These are phyloP conservation scores for Melanotaenia maccullochi DNA, from an alignment of 2,797 vertebrate genomes.

Conservation along the genomic window DNA sequence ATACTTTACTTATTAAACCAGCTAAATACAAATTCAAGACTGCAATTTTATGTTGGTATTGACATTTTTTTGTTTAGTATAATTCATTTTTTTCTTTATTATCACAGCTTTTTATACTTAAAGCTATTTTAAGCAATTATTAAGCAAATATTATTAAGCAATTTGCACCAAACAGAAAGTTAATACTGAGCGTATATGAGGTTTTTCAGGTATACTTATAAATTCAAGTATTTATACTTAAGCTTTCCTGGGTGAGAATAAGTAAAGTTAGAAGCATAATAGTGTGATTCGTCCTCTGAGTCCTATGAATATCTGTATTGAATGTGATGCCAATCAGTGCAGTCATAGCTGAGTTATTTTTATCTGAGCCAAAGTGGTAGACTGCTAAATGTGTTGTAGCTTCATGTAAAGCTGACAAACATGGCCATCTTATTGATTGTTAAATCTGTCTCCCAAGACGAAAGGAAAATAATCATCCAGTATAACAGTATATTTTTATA, in stretches of 20 bases:
- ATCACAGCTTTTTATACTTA: no score
- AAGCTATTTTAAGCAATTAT: no score
- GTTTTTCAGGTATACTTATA: background rate
- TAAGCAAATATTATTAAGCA: no score
- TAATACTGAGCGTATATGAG: no score
- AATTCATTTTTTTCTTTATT: no score
- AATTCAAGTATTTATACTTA: background rate
- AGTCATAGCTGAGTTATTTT: background rate
- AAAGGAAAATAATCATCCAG: background rate
- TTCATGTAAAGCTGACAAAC: background rate
- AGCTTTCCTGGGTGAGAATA: background rate
- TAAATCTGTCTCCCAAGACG: background rate
- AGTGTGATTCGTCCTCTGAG: background rate
- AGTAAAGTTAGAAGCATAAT: background rate
- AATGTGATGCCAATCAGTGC: background rate
- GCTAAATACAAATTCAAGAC: no score
- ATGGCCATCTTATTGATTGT: background rate
- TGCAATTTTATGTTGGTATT: no score
- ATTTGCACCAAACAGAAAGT: no score
- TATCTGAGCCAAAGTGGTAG: background rate
- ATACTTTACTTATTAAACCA: no score
- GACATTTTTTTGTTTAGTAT: no score
- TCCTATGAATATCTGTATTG: background rate
- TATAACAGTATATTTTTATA: background rate
- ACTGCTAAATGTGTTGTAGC: background rate